phyloP scores from a whole-genome alignment of 2,888 invertebrate genomes.

The Epirrita christyi region DNA sequence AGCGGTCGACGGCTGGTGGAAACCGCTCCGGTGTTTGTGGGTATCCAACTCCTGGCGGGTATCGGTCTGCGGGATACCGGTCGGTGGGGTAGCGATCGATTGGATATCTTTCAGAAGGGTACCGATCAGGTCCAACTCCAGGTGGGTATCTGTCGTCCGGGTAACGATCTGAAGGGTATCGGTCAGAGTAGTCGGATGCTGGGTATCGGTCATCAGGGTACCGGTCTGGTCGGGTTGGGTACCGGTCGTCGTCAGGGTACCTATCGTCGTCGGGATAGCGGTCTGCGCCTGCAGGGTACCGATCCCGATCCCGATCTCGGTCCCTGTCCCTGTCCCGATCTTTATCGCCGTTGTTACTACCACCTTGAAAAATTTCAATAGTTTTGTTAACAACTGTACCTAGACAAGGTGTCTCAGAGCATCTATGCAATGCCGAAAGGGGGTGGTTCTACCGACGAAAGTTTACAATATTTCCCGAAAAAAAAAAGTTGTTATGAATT shows the following conservation, averaged over 20 bases:
- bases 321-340: conserved; percentile 41
- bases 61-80: conserved; percentile 70
- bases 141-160: conserved; percentile 80
- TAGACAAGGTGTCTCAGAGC: no score
- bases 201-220: conserved; percentile 85
- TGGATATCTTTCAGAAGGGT: conserved; percentile 77
- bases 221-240: conserved; percentile 75
- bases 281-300: conserved; percentile 73
- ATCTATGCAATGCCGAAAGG: no score
- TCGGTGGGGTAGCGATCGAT: conserved; percentile 65
- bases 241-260: conserved; percentile 80
- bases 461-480: no score
- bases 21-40: conserved; percentile 72
- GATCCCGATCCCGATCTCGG: conserved; percentile 56
- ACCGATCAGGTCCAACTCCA: conserved; percentile 65
- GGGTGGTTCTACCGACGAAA: no score
- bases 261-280: conserved; percentile 78
- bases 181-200: conserved; percentile 75
- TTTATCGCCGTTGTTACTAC: conserved; percentile 62
- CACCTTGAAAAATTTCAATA: conserved; percentile 62
- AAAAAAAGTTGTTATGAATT: no score
- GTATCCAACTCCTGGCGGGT: conserved; percentile 64
- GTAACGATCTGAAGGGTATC: conserved; percentile 62
- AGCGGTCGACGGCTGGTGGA: conserved; percentile 76
- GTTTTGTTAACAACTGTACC: not conserved